phyloP scores from a whole-genome alignment of 2,113 vertebrate genomes.

The Cebus imitator region DNA sequence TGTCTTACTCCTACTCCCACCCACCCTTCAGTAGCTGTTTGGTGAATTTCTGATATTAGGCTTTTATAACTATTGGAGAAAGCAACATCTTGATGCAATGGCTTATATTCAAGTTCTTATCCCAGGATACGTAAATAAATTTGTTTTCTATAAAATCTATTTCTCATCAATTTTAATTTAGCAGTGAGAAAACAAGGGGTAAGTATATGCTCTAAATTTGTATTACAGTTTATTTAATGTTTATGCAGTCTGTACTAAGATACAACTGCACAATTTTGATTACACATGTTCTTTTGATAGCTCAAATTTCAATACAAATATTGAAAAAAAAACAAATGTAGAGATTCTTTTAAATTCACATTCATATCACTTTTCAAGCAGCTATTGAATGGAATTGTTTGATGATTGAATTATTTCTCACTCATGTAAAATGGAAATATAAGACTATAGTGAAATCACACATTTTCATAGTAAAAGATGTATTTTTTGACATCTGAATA shows the following conservation, averaged over 20 bases:
- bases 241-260: not conserved
- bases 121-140: not conserved
- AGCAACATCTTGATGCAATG: not conserved
- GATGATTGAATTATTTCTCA: not conserved
- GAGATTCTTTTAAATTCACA: not conserved
- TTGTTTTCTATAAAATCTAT: not conserved
- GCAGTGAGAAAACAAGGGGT: not conserved
- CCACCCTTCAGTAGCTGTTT: not conserved
- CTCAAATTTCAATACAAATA: not conserved
- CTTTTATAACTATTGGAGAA: not conserved
- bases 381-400: not conserved
- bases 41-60: not conserved
- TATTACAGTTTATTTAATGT: not conserved
- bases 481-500: not conserved
- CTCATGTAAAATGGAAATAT: not conserved
- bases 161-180: not conserved
- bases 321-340: not conserved
- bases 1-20: fast-evolving
- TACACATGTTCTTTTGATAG: not conserved
- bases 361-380: not conserved
- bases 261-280: not conserved
- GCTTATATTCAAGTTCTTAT: not conserved
- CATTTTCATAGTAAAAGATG: not conserved
- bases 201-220: not conserved
- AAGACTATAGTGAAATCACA: not conserved